Evolutionary conservation across 2,113 vertebrate genomes (phyloP), one percentile per base, ranked within the genome.

Genomic region (Plectropomus leopardus): DNA sequence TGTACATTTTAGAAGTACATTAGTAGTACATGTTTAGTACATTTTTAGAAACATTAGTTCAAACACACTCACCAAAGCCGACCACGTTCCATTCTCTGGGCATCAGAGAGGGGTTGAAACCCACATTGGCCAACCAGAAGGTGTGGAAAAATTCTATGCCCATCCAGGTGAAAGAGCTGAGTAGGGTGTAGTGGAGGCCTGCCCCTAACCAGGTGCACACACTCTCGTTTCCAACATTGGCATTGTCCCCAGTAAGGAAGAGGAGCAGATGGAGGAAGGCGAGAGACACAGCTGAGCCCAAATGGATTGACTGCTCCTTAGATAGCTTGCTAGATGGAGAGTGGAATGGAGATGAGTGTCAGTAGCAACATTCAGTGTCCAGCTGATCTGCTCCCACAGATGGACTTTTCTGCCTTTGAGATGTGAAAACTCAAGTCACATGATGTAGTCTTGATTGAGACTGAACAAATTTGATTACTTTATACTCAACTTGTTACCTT

Each of bases 141-240:
- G 94, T 92, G 80, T 95, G 89, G 53, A 95, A 87, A 15, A 94
- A 86, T 67, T 95, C 92, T 0, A 95, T 87, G 24, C 82, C 93
- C 95, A 96, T 96, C 95, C 95, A 96, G 67, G 80, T 72, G 19
- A 95, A 86, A 55, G 92, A 88, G 80, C 91, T 91, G 40, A 96
- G 92, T 44, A 95, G 78, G 32, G 82, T 48, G 5, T 95, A 96
- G 85, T 96, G 95, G 50, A 95, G 90, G 5, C 44, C 7, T 0
- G 88, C 81, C 4, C 78, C 95, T 16, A 93, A 71, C 58, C 78
- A 82, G 7, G 0, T 0, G n/a, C 95, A 96, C 69, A 92, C 0
- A 0, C 10, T 1, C 8, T 85, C 42, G n/a, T n/a, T n/a, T 1
- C 23, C 90, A 4, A 87, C 50, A 7, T 95, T 95, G 40, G 93